phyloP scores from a whole-genome alignment of 2,797 vertebrate genomes.

The Podargus strigoides region DNA sequence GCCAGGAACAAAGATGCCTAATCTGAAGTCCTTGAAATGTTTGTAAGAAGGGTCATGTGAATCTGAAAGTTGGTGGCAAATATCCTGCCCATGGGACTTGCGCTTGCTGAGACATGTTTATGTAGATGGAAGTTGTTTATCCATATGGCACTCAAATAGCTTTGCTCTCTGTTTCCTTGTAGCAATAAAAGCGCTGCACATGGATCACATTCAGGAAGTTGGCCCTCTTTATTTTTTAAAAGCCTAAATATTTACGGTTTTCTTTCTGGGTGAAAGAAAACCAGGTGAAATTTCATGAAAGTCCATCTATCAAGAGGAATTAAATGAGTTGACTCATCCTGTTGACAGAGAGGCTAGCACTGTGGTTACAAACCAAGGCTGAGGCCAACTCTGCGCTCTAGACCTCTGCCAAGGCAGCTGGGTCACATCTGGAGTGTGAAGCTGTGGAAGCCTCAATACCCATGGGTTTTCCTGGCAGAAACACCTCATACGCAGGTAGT shows the following conservation, averaged over 20 bases:
- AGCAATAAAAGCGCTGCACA: background rate
- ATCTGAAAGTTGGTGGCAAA: constrained; percentile 27
- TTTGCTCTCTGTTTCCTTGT: background rate
- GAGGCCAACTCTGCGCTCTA: background rate
- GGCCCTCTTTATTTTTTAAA: constrained; percentile 39
- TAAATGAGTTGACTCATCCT: constrained; percentile 19
- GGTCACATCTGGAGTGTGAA: background rate
- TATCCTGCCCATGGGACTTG: constrained; percentile 15
- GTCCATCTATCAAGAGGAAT: constrained; percentile 40
- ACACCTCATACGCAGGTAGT: background rate
- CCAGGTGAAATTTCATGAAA: constrained; percentile 27
- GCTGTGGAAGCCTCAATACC: background rate
- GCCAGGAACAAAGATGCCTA: background rate
- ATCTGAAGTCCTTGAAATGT: constrained; percentile 3
- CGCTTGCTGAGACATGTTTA: constrained; percentile 6
- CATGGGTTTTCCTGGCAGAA: background rate
- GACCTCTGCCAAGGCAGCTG: constrained; percentile 13
- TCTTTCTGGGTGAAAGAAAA: constrained; percentile 53
- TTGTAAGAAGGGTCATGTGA: constrained; percentile 46
- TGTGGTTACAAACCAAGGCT: background rate
- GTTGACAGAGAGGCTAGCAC: background rate
- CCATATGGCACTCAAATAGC: constrained; percentile 8
- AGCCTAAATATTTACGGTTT: constrained; percentile 47
- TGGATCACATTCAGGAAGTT: constrained; percentile 23
- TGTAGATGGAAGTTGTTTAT: constrained; percentile 42